Base-by-base conservation (phyloP, 2,797 vertebrate species). In the Meriones psammophilus region DNA sequence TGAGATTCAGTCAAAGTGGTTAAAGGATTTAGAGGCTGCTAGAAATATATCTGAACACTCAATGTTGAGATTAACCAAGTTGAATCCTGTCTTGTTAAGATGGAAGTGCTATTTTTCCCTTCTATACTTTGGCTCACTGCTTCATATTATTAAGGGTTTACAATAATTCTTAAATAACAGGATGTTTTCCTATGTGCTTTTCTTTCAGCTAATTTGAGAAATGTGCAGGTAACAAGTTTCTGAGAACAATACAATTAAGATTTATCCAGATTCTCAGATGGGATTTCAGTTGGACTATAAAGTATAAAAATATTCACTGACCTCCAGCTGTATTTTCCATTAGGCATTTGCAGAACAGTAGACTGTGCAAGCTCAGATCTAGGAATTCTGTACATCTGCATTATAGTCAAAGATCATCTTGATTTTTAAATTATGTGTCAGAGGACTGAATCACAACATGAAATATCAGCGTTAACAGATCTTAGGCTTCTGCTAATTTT, bases 151-250 rank as follows among this genome's bases (percentile, higher is more conserved):
- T 77, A 33, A 60, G 62, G 64, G 18, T 17, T 93, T 94, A 94
- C 91, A 33, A 64, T 90, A 95, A 95, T 94, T 92, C 77, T 91
- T 54, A 95, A 92, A 93, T 88, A 87, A 92, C 0, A 68, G 3
- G 95, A 73, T 90, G 56, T 68, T 92, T 95, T 74, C 50, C 30
- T 87, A 7, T 71, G 24, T 89, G 50, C n/a, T 92, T 95, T 95
- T 83, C 60, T 83, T 73, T 90, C 88, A 93, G 64, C 8, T 90
- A 86, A 94, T 71, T 62, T 95, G 54, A 97, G 89, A 96, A 94
- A 77, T 83, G 20, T 89, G 54, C 46, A 89, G 28, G 60, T 39
- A 93, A 83, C 4, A 85, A 88, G 33, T 83, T 92, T 87, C 60
- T 66, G 62, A 62, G 56, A 86, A 81, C 39, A 89, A 93, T 28